Conservation (phyloP, 2,888 invertebrate species). For the Caenorhabditis sinica region DNA sequence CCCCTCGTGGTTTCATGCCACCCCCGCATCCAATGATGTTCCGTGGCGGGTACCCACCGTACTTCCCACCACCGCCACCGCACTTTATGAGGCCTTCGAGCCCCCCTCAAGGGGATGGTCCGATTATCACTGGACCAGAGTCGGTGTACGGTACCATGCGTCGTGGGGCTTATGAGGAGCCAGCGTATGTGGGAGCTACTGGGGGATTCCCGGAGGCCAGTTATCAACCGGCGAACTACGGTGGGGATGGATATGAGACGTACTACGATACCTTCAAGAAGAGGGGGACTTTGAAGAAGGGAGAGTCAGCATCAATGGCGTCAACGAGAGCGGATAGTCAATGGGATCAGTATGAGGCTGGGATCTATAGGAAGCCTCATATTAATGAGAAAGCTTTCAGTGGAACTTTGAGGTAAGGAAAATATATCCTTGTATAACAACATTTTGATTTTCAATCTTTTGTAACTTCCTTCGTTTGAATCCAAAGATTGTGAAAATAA, state of each 20-base stretch:
- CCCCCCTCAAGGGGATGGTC: slow-evolving; percentile 69
- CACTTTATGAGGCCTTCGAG: slow-evolving; percentile 55
- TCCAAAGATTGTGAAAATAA: too few relatives aligned
- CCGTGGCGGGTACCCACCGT: slow-evolving; percentile 50
- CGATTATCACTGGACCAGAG: slow-evolving; percentile 82
- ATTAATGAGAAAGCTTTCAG: slow-evolving; percentile 79
- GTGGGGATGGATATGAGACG: slow-evolving; percentile 80
- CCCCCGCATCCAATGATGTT: slow-evolving; percentile 70
- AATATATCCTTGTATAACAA: too few relatives aligned
- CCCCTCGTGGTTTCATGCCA: slow-evolving; percentile 70
- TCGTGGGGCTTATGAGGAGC: slow-evolving; percentile 84
- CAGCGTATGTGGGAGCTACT: slow-evolving; percentile 86
- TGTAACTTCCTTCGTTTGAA: too few relatives aligned
- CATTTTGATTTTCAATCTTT: too few relatives aligned
- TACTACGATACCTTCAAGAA: slow-evolving; percentile 82
- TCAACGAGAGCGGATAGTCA: slow-evolving; percentile 62
- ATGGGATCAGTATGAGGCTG: slow-evolving; percentile 80
- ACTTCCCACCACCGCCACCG: slow-evolving; percentile 61
- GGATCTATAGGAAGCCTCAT: slow-evolving; percentile 81
- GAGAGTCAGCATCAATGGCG: slow-evolving; percentile 54
- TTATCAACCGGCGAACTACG: slow-evolving; percentile 78
- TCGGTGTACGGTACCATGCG: slow-evolving; percentile 80
- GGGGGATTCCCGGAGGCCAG: slow-evolving; percentile 70
- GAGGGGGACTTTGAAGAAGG: slow-evolving; percentile 70
- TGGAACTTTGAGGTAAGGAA: slow-evolving; percentile 72